Base-by-base conservation (phyloP, 1,140 invertebrate species). In the Tetramorium parvispinum region DNA sequence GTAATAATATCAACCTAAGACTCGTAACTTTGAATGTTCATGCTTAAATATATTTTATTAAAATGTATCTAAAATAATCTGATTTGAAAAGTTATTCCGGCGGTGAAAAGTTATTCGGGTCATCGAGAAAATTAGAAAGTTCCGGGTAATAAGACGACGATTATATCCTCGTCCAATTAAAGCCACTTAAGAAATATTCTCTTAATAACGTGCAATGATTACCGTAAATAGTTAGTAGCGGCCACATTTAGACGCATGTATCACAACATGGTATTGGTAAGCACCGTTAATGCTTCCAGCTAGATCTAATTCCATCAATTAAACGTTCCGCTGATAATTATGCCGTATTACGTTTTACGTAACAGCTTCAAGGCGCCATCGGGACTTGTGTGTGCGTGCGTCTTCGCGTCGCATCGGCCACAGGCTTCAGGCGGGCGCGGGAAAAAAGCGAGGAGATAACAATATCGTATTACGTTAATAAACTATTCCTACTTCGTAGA, bases 121-220 rank as follows among this genome's bases (percentile, higher is more conserved):
- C 8, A 49, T 61, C 24, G 32, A 49, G 53, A 61, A 66, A 73
- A 77, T 24, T 57, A 46, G 24, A 53, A 18, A 27, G 66, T 85
- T 90, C 40, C 73, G 49, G 82, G 68, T 92, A 92, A 93, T 93
- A 87, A 93, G 90, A 83, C 89, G 88, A 85, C 91, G 89, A 93
- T 93, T 92, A 93, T 88, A 73, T 93, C 87, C 89, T 93, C 92
- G 87, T 89, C 32, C 91, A 93, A 93, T 93, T 93, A 91, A 79
- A 91, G 40, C 86, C 92, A 92, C 90, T 93, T 92, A 86, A 93
- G 79, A 43, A 75, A 53, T 78, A 66, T 87, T 88, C 65, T 78
- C 81, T 89, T 87, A 91, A 91, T 92, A 89, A 91, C 86, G 78
- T 92, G 81, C 71, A 89, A 92, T 91, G 90, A 92, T 92, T 92